Conservation (phyloP, 1,140 invertebrate genomes). For the Trypoxylus dichotomus region DNA sequence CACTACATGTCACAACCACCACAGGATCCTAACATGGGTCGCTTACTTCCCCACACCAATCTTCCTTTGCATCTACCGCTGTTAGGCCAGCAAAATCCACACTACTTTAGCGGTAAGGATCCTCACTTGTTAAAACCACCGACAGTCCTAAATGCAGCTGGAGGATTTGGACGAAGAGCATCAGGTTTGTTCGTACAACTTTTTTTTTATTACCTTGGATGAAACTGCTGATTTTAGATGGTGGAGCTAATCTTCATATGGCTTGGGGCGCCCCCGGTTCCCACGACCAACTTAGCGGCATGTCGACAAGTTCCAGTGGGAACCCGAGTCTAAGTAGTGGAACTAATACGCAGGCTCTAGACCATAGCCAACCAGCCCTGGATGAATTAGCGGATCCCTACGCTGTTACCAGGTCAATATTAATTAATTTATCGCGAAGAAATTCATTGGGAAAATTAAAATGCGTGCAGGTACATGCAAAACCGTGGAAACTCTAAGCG, state of each 20-base stretch:
- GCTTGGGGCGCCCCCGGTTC: slow-evolving; percentile 58
- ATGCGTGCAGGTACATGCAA: slow-evolving; percentile 67
- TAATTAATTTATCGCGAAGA: not conserved
- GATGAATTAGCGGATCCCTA: slow-evolving; percentile 57
- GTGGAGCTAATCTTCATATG: slow-evolving; percentile 89
- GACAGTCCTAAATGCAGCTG: slow-evolving; percentile 79
- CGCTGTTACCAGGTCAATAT: slow-evolving; percentile 55
- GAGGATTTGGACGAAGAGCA: slow-evolving; percentile 85
- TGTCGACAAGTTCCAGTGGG: slow-evolving; percentile 49
- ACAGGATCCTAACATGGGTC: slow-evolving; percentile 42
- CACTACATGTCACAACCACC: slow-evolving; percentile 52
- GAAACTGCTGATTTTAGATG: slow-evolving; percentile 61
- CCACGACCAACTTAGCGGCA: slow-evolving; percentile 50
- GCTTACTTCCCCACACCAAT: slow-evolving; percentile 63
- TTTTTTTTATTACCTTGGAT: not conserved
- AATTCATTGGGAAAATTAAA: not conserved
- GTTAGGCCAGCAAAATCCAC: slow-evolving; percentile 74
- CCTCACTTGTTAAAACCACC: slow-evolving; percentile 92
- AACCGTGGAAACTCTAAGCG: slow-evolving; percentile 67
- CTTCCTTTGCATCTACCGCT: slow-evolving; percentile 75
- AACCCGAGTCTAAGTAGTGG: slow-evolving; percentile 48
- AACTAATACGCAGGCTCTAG: slow-evolving; percentile 40
- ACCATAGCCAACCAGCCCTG: slow-evolving; percentile 45
- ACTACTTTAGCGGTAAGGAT: slow-evolving; percentile 89
- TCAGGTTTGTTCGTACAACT: slow-evolving; percentile 56